phyloP scores from a whole-genome alignment of 2,113 vertebrate species.

The Nipponia nippon region DNA sequence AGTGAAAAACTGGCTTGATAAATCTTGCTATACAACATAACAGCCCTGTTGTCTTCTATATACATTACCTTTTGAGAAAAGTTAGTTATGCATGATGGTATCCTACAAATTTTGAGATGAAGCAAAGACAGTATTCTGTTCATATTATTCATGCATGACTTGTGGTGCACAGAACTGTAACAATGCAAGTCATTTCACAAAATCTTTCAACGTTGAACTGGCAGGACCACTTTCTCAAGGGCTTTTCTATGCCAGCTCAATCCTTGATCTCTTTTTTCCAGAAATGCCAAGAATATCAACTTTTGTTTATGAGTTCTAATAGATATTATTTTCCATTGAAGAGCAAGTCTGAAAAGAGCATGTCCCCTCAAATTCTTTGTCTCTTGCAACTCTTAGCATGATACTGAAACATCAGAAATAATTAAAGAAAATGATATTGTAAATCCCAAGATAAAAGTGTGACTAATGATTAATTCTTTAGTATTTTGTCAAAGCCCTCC shows the following conservation, averaged over 20 bases:
- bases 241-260: background rate
- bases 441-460: conserved; percentile 37
- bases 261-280: background rate
- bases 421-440: conserved; percentile 40
- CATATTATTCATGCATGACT: conserved; percentile 18
- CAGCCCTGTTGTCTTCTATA: background rate
- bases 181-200: background rate
- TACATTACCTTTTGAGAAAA: background rate
- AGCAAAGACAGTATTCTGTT: conserved; percentile 25
- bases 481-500: conserved; percentile 34
- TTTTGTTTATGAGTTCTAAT: conserved; percentile 16
- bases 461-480: conserved; percentile 45
- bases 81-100: background rate
- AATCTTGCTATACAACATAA: background rate
- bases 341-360: background rate
- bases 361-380: background rate
- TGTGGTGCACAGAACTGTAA: background rate
- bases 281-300: conserved; percentile 11
- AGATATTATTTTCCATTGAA: background rate
- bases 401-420: conserved; percentile 17
- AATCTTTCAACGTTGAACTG: background rate
- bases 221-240: background rate
- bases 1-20: background rate
- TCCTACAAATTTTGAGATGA: background rate
- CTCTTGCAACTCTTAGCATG: background rate